Conservation (phyloP, 2,888 invertebrate species). For the Acholoe squamosa region DNA sequence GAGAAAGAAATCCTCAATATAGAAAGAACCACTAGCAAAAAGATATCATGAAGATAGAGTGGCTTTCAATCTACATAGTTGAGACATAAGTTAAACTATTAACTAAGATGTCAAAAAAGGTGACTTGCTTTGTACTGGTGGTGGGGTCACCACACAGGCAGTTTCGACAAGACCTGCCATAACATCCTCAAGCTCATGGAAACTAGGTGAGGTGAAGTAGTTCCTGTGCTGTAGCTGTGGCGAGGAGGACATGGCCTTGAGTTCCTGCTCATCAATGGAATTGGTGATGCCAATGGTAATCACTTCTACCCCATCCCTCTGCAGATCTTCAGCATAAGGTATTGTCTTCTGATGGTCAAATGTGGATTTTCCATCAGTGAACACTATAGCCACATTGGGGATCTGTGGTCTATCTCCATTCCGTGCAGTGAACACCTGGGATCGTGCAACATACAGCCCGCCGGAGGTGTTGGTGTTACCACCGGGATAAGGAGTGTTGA, state of each 20-base stretch:
- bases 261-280: conserved; percentile 56
- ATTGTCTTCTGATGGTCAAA: conserved; percentile 58
- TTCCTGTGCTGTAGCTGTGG: conserved; percentile 57
- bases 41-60: too few relatives aligned
- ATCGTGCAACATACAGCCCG: background rate
- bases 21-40: too few relatives aligned
- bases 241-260: conserved; percentile 61
- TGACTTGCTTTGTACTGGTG: conserved; percentile 18
- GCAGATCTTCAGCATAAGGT: conserved; percentile 58
- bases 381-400: conserved; percentile 48
- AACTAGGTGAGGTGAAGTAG: conserved; percentile 60
- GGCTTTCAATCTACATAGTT: too few relatives aligned
- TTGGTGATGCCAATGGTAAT: conserved; percentile 60
- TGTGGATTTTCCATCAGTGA: conserved; percentile 65
- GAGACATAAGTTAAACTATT: too few relatives aligned
- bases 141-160: conserved; percentile 6
- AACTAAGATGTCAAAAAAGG: background rate
- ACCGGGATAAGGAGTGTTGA: conserved; percentile 17
- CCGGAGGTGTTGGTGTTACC: conserved; percentile 52
- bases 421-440: conserved; percentile 14
- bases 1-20: background rate
- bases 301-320: conserved; percentile 55
- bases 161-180: conserved; percentile 36
- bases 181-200: conserved; percentile 16
- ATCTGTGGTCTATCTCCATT: conserved; percentile 60